phyloP scores from a whole-genome alignment of 2,888 invertebrate genomes.

The Drosophila sordidapex region DNA sequence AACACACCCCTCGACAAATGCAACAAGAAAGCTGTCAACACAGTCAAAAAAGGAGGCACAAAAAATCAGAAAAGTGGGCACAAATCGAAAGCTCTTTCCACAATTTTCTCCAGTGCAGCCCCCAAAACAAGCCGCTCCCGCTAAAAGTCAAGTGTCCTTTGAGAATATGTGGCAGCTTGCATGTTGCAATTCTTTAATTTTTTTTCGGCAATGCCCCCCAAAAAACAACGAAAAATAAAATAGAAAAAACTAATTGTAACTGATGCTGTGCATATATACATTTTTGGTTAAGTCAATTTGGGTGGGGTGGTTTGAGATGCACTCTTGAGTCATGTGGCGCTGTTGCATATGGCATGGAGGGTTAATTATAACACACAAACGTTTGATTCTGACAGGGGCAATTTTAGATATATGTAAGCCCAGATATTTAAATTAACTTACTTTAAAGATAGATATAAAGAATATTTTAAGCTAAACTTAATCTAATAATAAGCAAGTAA shows the following conservation, averaged over 20 bases:
- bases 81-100: conserved; percentile 16
- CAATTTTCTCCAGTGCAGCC: conserved; percentile 19
- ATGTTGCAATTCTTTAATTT: conserved; percentile 78
- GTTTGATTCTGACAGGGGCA: conserved; percentile 21
- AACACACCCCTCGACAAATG: conserved; percentile 30
- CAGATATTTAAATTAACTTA: background rate
- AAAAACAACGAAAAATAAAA: conserved; percentile 40
- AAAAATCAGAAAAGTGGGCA: background rate
- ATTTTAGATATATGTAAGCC: background rate
- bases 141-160: conserved; percentile 82
- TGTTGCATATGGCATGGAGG: conserved; percentile 56
- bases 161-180: conserved; percentile 72
- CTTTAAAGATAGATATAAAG: background rate
- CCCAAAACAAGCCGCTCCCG: conserved; percentile 56
- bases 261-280: conserved; percentile 21
- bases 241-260: conserved; percentile 67
- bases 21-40: conserved; percentile 76
- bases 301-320: conserved; percentile 10
- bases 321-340: conserved; percentile 68
- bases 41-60: conserved; percentile 18
- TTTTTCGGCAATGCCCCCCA: conserved; percentile 57
- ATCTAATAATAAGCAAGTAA: background rate
- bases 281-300: conserved; percentile 7
- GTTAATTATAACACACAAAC: conserved; percentile 69
- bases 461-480: background rate